Base-by-base conservation (phyloP, 2,113 vertebrate species). In the Eclectus roratus region DNA sequence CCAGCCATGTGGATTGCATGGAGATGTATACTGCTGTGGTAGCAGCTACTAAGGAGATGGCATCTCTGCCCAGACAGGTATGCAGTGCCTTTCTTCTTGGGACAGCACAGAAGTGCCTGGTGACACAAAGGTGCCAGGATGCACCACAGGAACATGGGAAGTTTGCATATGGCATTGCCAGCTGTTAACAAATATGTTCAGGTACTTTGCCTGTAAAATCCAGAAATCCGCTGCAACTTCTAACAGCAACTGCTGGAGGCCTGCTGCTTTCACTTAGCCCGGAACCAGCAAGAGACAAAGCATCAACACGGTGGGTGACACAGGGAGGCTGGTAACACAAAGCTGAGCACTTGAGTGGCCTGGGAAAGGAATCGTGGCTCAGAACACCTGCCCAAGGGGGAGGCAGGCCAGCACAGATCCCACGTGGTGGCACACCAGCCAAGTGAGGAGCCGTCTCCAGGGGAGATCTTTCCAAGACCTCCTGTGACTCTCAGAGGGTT, bases 381-480 rank as follows among this genome's bases (percentile, higher is more conserved):
- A 18, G 37, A 13, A 24, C 4, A 1, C 10, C 28, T 18, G 41
- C 25, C 25, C 3, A 31, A 64, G 14, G 33, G 15, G n/a, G 27
- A 72, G 50, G 18, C 43, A 65, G 17, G 49, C 20, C 56, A 64
- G 49, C 56, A 33, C 31, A 43, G 25, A 47, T 24, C 49, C 9
- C 21, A 7, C 0, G 0, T 39, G 33, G n/a, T 60, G 44, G 33
- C 52, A 60, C 0, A 0, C 39, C 1, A 1, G 55, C 24, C 21
- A 49, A 33, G 35, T 18, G 15, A 55, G 35, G 56, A 64, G 21
- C 43, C 12, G 4, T 11, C 23, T 66, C 33, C 44, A n/a, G 21
- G 20, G 33, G 49, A 61, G 50, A 29, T 9, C 25, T 74, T 74
- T 33, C 29, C 41, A 47, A 55, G n/a, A 55, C n/a, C 17, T 60